Evolutionary conservation across 1,140 invertebrate species (phyloP), one percentile per base, ranked within the genome.

Genomic region (Metopolophium dirhodum): DNA sequence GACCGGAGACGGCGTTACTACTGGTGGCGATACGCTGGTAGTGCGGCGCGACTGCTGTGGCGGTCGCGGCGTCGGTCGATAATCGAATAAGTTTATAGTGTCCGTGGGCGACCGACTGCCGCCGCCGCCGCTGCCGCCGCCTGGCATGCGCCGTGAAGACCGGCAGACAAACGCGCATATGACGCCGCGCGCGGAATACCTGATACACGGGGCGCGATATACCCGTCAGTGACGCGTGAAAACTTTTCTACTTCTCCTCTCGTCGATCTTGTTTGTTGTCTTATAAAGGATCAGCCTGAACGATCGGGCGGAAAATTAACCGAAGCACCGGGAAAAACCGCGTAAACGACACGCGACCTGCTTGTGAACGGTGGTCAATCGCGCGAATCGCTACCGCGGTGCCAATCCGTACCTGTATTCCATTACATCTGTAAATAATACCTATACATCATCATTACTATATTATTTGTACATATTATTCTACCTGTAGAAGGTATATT

Each of bases 131-230:
- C 22, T 41, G 61, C 61, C 61, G n/a, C 61, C 61, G 90, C 57
- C 90, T 45, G 90, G 68, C 90, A 85, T 85, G 91, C 91, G 91
- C 91, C 91, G 77, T 91, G 57, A 91, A 26, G 45, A 47, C n/a
- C 90, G 90, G 90, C 90, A 91, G 61, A 91, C 90, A 26, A 91
- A 51, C 90, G 90, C 68, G 68, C 90, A 30, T 35, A 9, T 68
- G 61, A 41, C 89, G 54, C 22, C 49, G 51, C 35, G 18, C 35
- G 37, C n/a, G 89, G 26, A 23, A 86, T 86, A 45, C 37, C 18
- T 41, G 22, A 85, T 41, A 86, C 9, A 18, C 26, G 11, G 85
- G 41, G 1, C 2, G 23, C 41, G 37, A 41, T 23, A 26, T 11
- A 23, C 37, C 8, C 30, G 61, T n/a, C 61, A 4, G n/a, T 83